Evolutionary conservation across 2,888 invertebrate species (phyloP), one percentile per base, ranked within the genome.

Genomic region (Cantharis nigra): DNA sequence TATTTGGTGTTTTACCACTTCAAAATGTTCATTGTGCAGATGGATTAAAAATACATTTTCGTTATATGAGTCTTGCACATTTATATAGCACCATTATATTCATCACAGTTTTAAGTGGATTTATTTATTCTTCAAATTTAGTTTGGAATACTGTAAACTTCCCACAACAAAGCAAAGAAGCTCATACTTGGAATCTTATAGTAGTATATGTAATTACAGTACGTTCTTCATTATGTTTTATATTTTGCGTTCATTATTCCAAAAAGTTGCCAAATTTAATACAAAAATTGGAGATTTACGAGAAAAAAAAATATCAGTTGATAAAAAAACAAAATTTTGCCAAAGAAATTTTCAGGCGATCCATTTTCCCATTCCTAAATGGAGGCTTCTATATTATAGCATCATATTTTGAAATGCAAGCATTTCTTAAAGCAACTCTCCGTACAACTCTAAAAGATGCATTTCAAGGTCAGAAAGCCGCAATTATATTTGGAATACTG

Each of bases 1-100:
- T 79, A 3, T 16, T 81, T 30, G 84, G 84, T 18, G 80, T 83
- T 9, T 80, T 83, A 71, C 82, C 84, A 13, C 62, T 84, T 20
- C 78, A 82, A 79, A 83, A 83, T 74, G 69, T 84, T 13, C 70
- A 77, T 13, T 71, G 49, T 49, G 30, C 71, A 0, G 78, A 80
- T 49, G 78, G 81, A 3, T 71, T 74, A 9, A 71, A 73, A 70
- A 70, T 83, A 63, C 73, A 72, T 69, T 81, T 80, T 28, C 49
- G 62, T 13, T 78, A 76, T 11, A 28, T 77, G 4, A 84, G 83
- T 65, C 69, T 79, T 0, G 76, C 81, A 10, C 69, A 75, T 23
- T 63, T 80, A n/a, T 83, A 83, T 69, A 82, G 80, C 30, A 69
- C 74, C 1, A 11, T 72, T 9, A 23, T 82, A 20, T 84, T 82